Evolutionary conservation across 2,797 vertebrate genomes (phyloP).

Genomic region (Lutjanus argentimaculatus): DNA sequence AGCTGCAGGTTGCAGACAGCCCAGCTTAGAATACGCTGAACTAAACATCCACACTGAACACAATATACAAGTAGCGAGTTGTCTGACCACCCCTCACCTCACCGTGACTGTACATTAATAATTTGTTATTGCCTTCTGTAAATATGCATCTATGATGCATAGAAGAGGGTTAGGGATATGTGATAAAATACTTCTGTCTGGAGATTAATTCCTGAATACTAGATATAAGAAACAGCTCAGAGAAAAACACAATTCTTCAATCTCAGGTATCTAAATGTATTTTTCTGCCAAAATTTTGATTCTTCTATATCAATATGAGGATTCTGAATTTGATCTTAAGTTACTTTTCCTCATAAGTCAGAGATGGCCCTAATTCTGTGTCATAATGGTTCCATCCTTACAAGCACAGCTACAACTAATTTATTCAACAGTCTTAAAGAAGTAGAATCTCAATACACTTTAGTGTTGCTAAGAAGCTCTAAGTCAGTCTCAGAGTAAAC

Average conservation of each 20-base stretch:
- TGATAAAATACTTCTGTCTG: not conserved
- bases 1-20: no score
- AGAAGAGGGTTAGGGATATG: not conserved
- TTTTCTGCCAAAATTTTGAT: not conserved
- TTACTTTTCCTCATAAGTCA: not conserved
- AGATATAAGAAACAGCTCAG: not conserved
- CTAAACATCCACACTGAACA: conserved; percentile 19
- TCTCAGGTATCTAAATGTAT: not conserved
- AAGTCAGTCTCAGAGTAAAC: not conserved
- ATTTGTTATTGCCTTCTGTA: conserved; percentile 18
- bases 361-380: not conserved
- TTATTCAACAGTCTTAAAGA: not conserved
- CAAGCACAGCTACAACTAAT: not conserved
- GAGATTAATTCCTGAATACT: conserved; percentile 1
- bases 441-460: not conserved
- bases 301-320: not conserved
- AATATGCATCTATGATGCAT: not conserved
- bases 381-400: not conserved
- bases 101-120: conserved; percentile 4
- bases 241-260: not conserved
- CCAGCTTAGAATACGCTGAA: not conserved
- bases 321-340: not conserved
- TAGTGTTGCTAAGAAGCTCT: not conserved
- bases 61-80: not conserved
- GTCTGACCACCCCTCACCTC: not conserved